Evolutionary conservation across 2,888 invertebrate genomes (phyloP), one percentile per base, ranked within the genome.

Genomic region (Allygus modestus): DNA sequence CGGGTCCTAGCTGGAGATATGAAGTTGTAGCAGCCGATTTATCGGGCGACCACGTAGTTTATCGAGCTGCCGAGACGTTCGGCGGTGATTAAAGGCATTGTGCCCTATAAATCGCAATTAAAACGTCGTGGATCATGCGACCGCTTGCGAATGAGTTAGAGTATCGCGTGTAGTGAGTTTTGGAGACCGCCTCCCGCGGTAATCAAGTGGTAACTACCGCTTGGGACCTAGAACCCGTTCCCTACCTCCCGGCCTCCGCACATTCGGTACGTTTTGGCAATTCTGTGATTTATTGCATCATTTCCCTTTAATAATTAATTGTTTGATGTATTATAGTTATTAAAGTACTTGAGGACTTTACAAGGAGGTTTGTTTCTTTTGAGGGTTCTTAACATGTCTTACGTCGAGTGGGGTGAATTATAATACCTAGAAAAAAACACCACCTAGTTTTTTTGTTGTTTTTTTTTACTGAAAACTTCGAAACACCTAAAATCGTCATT

Each of bases 101-200:
- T 17, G 73, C n/a, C 33, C 1, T 73, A 73, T 73, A 73, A 73
- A 73, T 73, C 73, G 73, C 73, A 73, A 73, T 73, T 73, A 73
- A 73, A 73, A 73, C 73, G 73, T 43, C 73, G 73, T 73, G 43
- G n/a, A 73, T 73, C 73, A 73, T 73, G 73, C 41, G 43, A 73
- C 23, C 41, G 73, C 73, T 73, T 73, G 73, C 41, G 11, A 41
- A 23, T 41, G 23, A 41, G 41, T 33, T 73, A 41, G 37, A 26
- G 73, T 12, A 31, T 73, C 73, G 73, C 73, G 73, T 73, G 73
- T 43, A 20, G 37, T 20, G n/a, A 73, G 43, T 33, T 20, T 20
- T 7, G 23, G 73, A 33, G 41, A 12, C 23, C 41, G 37, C 31
- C 31, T 9, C 33, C 1, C 17, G 43, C 17, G 33, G 69, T 69